Evolutionary conservation across 2,797 vertebrate genomes (phyloP).

Genomic region (Picus viridis): DNA sequence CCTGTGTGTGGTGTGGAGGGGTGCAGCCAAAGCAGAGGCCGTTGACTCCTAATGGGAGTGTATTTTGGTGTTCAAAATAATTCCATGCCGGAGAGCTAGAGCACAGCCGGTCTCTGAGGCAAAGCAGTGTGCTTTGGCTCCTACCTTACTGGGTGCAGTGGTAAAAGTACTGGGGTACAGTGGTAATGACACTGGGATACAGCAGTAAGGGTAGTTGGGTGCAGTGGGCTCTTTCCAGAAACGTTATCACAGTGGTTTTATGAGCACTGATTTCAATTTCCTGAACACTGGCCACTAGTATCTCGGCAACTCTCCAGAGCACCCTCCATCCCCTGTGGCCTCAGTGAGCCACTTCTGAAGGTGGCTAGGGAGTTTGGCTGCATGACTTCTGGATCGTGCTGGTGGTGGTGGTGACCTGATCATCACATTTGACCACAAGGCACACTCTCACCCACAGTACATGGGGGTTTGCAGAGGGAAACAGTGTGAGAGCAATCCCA

Average conservation of each 20-base stretch:
- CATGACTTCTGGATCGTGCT: neutral
- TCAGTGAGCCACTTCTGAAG: neutral
- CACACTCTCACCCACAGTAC: neutral
- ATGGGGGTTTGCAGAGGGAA: fast-evolving
- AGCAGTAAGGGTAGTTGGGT: too few relatives aligned
- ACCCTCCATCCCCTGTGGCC: neutral
- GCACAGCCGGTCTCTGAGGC: neutral
- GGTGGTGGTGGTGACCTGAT: fast-evolving
- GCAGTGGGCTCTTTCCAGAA: neutral
- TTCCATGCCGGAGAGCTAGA: neutral
- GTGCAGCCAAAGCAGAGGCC: neutral
- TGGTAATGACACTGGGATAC: too few relatives aligned
- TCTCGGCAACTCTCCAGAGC: neutral
- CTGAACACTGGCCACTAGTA: neutral
- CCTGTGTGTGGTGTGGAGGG: neutral
- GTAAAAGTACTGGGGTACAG: too few relatives aligned
- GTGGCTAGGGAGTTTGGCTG: neutral
- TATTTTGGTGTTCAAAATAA: neutral
- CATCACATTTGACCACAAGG: neutral
- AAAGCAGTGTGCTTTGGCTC: neutral
- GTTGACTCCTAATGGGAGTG: neutral
- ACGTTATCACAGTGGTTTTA: fast-evolving
- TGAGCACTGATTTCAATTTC: neutral
- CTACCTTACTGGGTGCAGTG: neutral
- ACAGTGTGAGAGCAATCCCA: neutral